Base-by-base conservation (phyloP, 2,888 invertebrate species). In the Pilophorus perplexus region DNA sequence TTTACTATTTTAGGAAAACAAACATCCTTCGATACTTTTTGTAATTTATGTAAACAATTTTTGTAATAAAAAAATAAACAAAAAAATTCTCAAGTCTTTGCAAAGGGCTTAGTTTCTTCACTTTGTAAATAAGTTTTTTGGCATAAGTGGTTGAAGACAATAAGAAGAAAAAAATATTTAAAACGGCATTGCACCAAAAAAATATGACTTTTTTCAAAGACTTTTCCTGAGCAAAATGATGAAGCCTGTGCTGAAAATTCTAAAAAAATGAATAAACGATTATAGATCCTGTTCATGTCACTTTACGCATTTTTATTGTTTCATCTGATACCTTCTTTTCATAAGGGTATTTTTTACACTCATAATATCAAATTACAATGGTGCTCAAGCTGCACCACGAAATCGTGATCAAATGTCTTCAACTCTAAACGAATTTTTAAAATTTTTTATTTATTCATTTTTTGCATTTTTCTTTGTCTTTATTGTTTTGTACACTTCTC, bases 21-120 rank as follows among this genome's bases (percentile, higher is more conserved):
- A 50, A 64, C 18, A 59, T 59, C 62, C 62, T 62, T 62, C 62
- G 48, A 48, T 62, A 62, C 46, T 25, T 62, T 62, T 62, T 62
- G 62, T 62, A 62, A 59, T 62, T 62, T 48, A 48, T 62, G 59
- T 62, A 62, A 62, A 62, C 48, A 48, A 62, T 20, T 62, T 62
- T 62, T 62, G 27, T 44, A 46, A 28, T 3, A 57, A 59, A 59
- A 42, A 59, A 33, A 5, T 18, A 37, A 60, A 60, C 5, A 27
- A 23, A 44, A 60, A 40, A 57, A 40, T 14, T 62, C 59, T 42
- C 42, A 59, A 48, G 27, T 62, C 33, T 18, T 18, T 48, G 33
- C 28, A n/a, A 44, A 44, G 48, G 62, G 52, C 54, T 65, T 65
- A 42, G 52, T 65, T n/a, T n/a, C 54, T 40, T 52, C 54, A 42